Base-by-base conservation (phyloP, 2,113 vertebrate genomes). In the Acrocephalus kingi region DNA sequence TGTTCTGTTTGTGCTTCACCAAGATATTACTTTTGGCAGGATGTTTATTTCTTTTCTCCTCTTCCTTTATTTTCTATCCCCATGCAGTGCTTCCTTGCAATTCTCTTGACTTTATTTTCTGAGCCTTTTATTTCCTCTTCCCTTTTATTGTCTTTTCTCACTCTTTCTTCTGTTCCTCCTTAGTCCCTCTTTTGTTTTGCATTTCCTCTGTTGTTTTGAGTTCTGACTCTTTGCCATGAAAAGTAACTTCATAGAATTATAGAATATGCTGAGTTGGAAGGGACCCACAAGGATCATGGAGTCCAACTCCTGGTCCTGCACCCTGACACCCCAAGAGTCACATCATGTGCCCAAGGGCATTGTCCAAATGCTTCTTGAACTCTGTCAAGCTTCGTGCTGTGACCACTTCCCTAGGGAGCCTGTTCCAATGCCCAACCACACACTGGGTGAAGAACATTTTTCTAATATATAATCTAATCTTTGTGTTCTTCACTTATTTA, bases 241-340 rank as follows among this genome's bases (percentile, higher is more conserved):
- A 66, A 67, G 4, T 51, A 72, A 17, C 41, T 49, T 75, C 25
- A 22, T 7, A 17, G 24, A 48, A 46, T 39, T 35, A 15, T 22
- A 66, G 33, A 67, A n/a, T 58, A 25, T 52, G 13, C 39, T 59
- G 37, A n/a, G 13, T 41, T 72, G 12, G 45, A 64, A 72, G 51
- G 37, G 4, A 39, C 17, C 33, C 52, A n/a, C 8, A 41, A 46
- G 10, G 20, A 66, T n/a, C 23, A 45, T 6, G 0, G 1, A 58
- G 11, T 84, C 20, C 15, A 66, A 3, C 13, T 45, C 45, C 51
- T 24, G 33, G 39, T 19, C 19, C 37, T 59, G 23, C 39, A 19
- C 18, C n/a, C n/a, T 23, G 19, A 28, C 27, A 16, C 27, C 8
- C 27, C 15, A 45, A 31, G n/a, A 30, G 24, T 59, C 15, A 74